These are phyloP conservation scores for Danio jaintianensis DNA, from an alignment of 2,797 vertebrate species.

Conservation along the genomic window DNA sequence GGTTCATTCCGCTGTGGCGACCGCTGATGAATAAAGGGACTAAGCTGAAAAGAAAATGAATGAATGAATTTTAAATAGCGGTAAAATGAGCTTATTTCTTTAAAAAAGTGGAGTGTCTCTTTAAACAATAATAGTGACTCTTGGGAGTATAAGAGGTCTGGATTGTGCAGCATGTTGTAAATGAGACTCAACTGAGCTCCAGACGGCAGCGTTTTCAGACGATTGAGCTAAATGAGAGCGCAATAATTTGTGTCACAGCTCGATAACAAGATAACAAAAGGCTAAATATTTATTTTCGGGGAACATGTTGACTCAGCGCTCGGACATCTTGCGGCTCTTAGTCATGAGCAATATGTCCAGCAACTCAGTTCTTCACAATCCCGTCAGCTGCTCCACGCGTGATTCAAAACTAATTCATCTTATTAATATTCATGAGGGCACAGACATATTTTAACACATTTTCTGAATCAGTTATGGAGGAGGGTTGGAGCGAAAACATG, in stretches of 20 bases:
- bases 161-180: not conserved
- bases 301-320: constrained; percentile 33
- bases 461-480: not conserved
- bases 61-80: too few species aligned
- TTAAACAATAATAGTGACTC: too few species aligned
- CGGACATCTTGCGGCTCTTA: constrained; percentile 34
- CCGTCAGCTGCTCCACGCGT: constrained; percentile 13
- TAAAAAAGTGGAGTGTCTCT: too few species aligned
- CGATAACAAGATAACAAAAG: constrained; percentile 35
- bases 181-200: not conserved
- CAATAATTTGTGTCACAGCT: constrained; percentile 21
- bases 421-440: constrained; percentile 35
- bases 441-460: not conserved
- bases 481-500: too few species aligned
- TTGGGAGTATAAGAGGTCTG: not conserved
- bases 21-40: too few species aligned
- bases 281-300: constrained; percentile 29
- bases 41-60: too few species aligned
- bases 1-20: too few species aligned
- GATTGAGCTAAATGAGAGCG: not conserved
- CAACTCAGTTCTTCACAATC: not conserved
- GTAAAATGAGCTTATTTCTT: too few species aligned
- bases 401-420: constrained; percentile 2
- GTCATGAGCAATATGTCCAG: constrained; percentile 35
- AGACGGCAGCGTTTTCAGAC: not conserved